Evolutionary conservation across 2,113 vertebrate genomes (phyloP).

Genomic region (Atlantisia rogersi): DNA sequence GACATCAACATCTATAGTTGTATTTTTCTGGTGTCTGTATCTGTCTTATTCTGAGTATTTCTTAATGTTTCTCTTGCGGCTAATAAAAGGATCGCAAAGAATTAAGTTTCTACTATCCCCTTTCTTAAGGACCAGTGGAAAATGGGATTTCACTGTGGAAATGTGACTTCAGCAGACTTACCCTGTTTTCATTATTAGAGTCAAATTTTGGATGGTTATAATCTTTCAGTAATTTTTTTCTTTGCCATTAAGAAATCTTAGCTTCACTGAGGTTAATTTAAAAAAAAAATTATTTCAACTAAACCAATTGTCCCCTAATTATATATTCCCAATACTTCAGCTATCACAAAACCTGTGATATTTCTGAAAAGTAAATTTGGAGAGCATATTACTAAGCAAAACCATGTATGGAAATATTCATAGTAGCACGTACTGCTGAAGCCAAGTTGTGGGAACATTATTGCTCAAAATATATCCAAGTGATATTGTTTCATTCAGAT

Average conservation of each 20-base stretch:
- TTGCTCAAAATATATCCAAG: not conserved
- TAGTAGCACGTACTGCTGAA: not conserved
- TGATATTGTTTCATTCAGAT: not conserved
- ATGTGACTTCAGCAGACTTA: not conserved
- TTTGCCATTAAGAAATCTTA: not conserved
- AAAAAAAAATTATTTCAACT: not conserved
- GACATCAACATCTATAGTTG: conserved; percentile 62
- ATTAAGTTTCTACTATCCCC: not conserved
- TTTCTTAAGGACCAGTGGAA: not conserved
- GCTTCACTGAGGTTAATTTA: not conserved
- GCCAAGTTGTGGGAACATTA: not conserved
- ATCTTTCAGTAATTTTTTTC: not conserved
- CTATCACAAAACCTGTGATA: not conserved
- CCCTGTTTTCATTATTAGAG: not conserved
- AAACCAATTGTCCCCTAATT: not conserved
- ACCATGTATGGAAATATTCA: not conserved
- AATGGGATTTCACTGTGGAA: not conserved
- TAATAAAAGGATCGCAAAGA: conserved; percentile 1
- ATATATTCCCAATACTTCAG: not conserved
- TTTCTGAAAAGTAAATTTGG: not conserved
- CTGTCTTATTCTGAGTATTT: conserved; percentile 53
- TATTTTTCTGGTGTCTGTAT: conserved; percentile 55
- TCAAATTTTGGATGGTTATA: not conserved
- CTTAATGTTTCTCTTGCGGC: conserved; percentile 29
- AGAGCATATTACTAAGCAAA: not conserved